Conservation (phyloP, 2,888 invertebrate genomes). For the Ornithoptera alexandrae region DNA sequence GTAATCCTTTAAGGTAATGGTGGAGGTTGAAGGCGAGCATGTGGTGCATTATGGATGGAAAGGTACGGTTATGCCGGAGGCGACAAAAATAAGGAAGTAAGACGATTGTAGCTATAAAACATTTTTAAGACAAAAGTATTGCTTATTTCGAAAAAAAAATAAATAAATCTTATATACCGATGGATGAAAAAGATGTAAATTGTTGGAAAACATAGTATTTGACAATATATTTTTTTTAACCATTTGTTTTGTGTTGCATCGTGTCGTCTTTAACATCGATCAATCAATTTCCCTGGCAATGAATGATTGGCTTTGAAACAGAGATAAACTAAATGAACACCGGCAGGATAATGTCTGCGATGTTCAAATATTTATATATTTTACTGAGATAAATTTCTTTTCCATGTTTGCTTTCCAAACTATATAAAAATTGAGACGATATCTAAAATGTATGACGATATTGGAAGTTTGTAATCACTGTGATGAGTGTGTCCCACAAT, state of each 20-base stretch:
- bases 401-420: neutral
- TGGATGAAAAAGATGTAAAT: too few relatives aligned
- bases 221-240: too few relatives aligned
- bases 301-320: too few relatives aligned
- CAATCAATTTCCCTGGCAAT: too few relatives aligned
- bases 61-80: neutral
- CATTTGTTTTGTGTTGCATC: too few relatives aligned
- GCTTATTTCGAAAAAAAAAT: too few relatives aligned
- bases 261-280: too few relatives aligned
- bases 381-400: neutral
- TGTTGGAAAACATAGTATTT: too few relatives aligned
- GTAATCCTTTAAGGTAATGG: neutral
- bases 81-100: neutral
- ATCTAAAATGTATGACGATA: neutral
- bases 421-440: neutral
- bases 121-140: too few relatives aligned
- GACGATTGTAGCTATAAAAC: neutral
- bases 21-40: neutral
- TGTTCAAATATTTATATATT: neutral
- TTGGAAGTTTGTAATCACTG: neutral
- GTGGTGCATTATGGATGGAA: neutral
- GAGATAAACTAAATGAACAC: too few relatives aligned
- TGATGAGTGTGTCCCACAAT: constrained; percentile 8
- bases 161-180: too few relatives aligned
- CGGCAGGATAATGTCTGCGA: too few relatives aligned